Percentiles rank a stretch among this genome's conserved stretches.
Evolutionary conservation across 2,113 vertebrate genomes (phyloP).

Genomic region (Eretmodus cyanostictus): DNA sequence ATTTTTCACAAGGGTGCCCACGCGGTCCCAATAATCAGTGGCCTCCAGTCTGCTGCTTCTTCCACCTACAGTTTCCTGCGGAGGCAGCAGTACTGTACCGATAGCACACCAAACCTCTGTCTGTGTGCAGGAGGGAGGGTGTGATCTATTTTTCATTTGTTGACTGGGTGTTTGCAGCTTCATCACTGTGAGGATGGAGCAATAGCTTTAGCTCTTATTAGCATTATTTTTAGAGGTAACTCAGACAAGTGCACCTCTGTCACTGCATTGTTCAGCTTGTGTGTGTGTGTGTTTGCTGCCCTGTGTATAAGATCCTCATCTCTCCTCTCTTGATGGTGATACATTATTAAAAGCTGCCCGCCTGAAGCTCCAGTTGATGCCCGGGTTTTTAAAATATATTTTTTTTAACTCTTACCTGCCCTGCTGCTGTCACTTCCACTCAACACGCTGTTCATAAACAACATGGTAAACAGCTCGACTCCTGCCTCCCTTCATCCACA

Average conservation of each 20-base stretch:
- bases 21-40: constrained; percentile 55
- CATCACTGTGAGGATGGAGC: not conserved
- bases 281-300: not conserved
- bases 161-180: not conserved
- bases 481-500: not conserved
- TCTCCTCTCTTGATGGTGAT: not conserved
- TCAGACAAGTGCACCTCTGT: not conserved
- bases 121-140: not conserved
- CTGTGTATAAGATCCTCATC: not conserved
- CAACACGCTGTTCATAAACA: not conserved
- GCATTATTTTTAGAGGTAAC: not conserved
- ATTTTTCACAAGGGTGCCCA: constrained; percentile 58
- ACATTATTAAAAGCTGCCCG: constrained; percentile 17
- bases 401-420: not conserved
- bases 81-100: constrained; percentile 39
- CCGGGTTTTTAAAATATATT: not conserved
- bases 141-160: constrained; percentile 33
- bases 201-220: not conserved
- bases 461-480: not conserved
- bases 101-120: constrained; percentile 25
- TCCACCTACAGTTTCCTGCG: constrained; percentile 60
- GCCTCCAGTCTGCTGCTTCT: constrained; percentile 56
- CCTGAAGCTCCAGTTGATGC: not conserved
- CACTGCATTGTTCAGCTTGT: not conserved
- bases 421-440: not conserved